Evolutionary conservation across 1,140 invertebrate species (phyloP), one percentile per base, ranked within the genome.

Genomic region (Anoplolepis gracilipes): DNA sequence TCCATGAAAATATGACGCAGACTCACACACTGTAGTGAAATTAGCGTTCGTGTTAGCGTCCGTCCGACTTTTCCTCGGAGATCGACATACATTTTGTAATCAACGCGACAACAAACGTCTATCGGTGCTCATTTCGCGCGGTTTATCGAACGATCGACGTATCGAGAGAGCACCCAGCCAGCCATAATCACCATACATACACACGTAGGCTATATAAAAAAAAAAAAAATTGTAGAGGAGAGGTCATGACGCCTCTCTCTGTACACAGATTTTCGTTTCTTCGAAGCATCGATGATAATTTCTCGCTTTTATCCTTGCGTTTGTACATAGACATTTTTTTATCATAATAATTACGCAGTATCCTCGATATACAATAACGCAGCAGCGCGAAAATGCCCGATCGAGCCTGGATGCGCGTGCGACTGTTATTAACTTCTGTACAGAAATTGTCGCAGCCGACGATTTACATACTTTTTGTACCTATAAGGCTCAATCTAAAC

Each of bases 381-480:
- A 49, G 30, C 57, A 62, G 70, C 69, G 72, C 57, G 73, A 42
- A 28, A 49, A 53, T 33, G 81, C 67, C 82, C 88, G 79, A 88
- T 88, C 82, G 88, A 88, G 78, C 84, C 77, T 85, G 86, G 49
- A 49, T 53, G 65, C 70, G 75, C 72, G 61, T 65, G 61, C 62
- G 87, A 73, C 67, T 70, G 55, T 90, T 90, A 78, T 81, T 86
- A 84, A 89, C 85, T 87, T 84, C 65, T 90, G 90, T 90, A 88
- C 89, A 90, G 85, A 91, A 59, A 87, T 84, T 79, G 84, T 84
- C 81, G 61, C 8, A 57, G 61, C 85, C 90, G 88, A 92, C 90
- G 85, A 93, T 91, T 93, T 93, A 93, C 46, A 49, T 49, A 49
- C 92, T 93, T 94, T 94, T 93, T 91, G 88, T 91, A 91, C 84